phyloP scores from a whole-genome alignment of 30 jellyfish, hydroid and myxozoan species.

The Calvadosia cruxmelitensis region DNA sequence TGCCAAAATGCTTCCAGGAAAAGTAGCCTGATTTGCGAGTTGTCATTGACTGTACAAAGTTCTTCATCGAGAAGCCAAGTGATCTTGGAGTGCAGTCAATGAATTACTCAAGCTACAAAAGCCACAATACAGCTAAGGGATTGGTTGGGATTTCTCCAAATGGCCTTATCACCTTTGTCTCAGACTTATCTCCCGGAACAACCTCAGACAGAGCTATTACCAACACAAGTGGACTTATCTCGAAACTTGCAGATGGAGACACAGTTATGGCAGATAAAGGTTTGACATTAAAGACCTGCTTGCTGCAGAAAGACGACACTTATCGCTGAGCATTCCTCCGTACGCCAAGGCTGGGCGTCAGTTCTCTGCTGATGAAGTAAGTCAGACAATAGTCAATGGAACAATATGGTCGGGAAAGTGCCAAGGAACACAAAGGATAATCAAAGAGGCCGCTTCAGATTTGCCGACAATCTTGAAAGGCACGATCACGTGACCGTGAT shows the following conservation, averaged over 20 bases:
- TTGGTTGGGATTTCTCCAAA: conserved; percentile 15
- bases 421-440: too few relatives aligned
- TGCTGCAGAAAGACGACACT: conserved; percentile 7
- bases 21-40: conserved; percentile 26
- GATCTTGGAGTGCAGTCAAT: conserved; percentile 8
- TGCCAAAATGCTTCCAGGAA: conserved; percentile 27
- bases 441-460: too few relatives aligned
- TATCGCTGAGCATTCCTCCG: too few relatives aligned
- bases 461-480: too few relatives aligned
- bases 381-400: too few relatives aligned
- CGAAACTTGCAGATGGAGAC: conserved; percentile 13
- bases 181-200: conserved; percentile 20
- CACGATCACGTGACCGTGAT: too few relatives aligned
- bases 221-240: conserved; percentile 13
- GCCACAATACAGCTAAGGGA: conserved; percentile 30
- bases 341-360: too few relatives aligned
- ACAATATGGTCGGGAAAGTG: too few relatives aligned
- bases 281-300: not conserved
- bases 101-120: conserved; percentile 17
- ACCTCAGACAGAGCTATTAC: conserved; percentile 16
- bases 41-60: conserved; percentile 21
- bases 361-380: too few relatives aligned
- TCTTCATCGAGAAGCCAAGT: conserved; percentile 29
- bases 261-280: not conserved
- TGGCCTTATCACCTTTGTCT: conserved; percentile 40